phyloP scores from a whole-genome alignment of 2,888 invertebrate species.

The Agapostemon virescens region DNA sequence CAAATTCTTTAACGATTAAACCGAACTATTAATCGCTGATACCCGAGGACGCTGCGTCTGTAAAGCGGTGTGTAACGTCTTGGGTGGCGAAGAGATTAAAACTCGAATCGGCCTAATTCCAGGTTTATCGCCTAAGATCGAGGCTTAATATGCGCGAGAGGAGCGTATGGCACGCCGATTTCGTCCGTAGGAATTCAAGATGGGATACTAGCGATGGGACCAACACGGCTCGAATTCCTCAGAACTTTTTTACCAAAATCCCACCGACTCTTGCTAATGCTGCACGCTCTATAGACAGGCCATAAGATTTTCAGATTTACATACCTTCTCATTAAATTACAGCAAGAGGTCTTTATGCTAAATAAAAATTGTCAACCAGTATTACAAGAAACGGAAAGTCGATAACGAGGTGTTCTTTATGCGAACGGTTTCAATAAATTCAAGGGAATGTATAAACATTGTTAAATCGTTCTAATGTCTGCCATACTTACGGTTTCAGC shows the following conservation, averaged over 20 bases:
- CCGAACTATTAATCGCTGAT: slow-evolving; percentile 44
- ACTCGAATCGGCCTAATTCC: slow-evolving; percentile 64
- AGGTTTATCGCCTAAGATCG: slow-evolving; percentile 55
- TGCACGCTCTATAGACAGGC: background rate
- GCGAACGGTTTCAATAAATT: no score
- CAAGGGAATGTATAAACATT: no score
- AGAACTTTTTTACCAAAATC: background rate
- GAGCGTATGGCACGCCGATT: slow-evolving; percentile 52
- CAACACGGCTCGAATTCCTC: slow-evolving; percentile 3
- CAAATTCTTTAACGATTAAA: slow-evolving; percentile 44
- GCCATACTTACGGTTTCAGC: no score
- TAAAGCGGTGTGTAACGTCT: slow-evolving; percentile 23
- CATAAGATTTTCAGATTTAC: background rate
- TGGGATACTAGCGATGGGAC: slow-evolving; percentile 24
- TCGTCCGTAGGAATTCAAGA: slow-evolving; percentile 50
- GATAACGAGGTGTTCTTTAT: no score
- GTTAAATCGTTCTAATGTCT: no score
- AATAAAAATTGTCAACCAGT: background rate
- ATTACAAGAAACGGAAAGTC: background rate
- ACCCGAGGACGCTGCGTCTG: slow-evolving; percentile 29
- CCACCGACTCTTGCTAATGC: background rate
- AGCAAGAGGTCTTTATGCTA: background rate
- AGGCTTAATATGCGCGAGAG: slow-evolving; percentile 51
- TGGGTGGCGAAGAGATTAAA: slow-evolving; percentile 66
- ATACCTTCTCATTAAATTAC: background rate